Evolutionary conservation across 1,140 invertebrate species (phyloP), one percentile per base, ranked within the genome.

Genomic region (Lineus longissimus): DNA sequence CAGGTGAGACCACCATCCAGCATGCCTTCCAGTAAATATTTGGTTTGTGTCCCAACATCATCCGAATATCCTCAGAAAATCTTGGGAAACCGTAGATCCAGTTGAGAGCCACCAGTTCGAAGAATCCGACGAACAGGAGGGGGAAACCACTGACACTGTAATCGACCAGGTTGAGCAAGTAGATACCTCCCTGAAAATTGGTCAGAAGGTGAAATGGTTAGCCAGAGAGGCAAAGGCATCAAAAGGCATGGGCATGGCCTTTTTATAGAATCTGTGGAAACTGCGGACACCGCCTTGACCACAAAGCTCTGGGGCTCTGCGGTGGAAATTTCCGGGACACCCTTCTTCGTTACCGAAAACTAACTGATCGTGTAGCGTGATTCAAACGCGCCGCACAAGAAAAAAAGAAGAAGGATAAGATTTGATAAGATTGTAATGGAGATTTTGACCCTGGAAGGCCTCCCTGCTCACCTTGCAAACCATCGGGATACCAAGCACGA

Each of bases 71-170:
- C 25, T 85, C 84, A 30, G 81, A 81, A 63, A 89, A 85, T 63
- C 84, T 82, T 9, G 83, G 71, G 9, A 82, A 83, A 6, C 77
- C 73, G 76, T 93, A 93, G 1, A 93, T 85, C 89, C 90, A 93
- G 11, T 88, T 87, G 31, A 93, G 88, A 0, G 91, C 84, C 51
- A 91, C 86, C 60, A 90, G 88, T 78, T 93, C 91, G 31, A 85
- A 84, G 51, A 92, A 63, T 27, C 78, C 81, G 59, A 92, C 91
- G 25, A 93, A 80, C 22, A 93, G 76, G 1, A 92, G 89, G 25
- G 91, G 92, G 86, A 91, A 92, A 70, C 91, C 92, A 30, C 90
- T 90, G 0, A 91, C 89, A 73, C 92, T 92, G 74, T 90, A 91
- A 74, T 93, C 91, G 85, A 93, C 90, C 61, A 93, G 71, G 73